Percentiles rank a stretch among this genome's conserved stretches.
These are phyloP conservation scores for Equus przewalskii DNA, from an alignment of 2,113 vertebrate species.

Conservation along the genomic window DNA sequence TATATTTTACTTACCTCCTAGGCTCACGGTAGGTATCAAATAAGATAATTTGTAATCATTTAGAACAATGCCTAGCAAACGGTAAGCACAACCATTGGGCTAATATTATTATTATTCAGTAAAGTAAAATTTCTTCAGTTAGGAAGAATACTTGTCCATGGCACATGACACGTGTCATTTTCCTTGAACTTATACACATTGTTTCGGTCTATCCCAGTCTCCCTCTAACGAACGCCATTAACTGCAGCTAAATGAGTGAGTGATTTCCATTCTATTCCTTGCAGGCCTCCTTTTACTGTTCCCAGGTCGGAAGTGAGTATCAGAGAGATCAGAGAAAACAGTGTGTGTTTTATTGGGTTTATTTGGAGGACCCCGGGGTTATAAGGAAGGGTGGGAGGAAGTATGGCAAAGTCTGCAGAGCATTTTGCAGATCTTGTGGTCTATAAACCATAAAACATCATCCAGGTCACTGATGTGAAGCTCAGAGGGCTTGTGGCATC, in stretches of 20 bases:
- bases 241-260: not conserved
- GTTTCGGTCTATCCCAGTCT: not conserved
- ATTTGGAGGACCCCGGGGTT: not conserved
- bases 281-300: not conserved
- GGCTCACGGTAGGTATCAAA: not conserved
- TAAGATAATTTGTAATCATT: not conserved
- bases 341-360: not conserved
- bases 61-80: not conserved
- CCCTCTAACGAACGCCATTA: not conserved
- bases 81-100: not conserved
- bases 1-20: not conserved
- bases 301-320: not conserved
- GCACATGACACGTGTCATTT: not conserved
- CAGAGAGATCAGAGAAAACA: not conserved
- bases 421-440: not conserved
- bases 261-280: not conserved
- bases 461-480: not conserved
- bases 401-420: not conserved
- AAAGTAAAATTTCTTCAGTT: not conserved
- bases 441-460: not conserved
- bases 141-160: not conserved
- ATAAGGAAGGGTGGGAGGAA: not conserved
- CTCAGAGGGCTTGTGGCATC: not conserved
- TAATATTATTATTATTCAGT: not conserved
- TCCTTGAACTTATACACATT: not conserved